Evolutionary conservation across 2,888 invertebrate species (phyloP).

Genomic region (Dilophus febrilis): DNA sequence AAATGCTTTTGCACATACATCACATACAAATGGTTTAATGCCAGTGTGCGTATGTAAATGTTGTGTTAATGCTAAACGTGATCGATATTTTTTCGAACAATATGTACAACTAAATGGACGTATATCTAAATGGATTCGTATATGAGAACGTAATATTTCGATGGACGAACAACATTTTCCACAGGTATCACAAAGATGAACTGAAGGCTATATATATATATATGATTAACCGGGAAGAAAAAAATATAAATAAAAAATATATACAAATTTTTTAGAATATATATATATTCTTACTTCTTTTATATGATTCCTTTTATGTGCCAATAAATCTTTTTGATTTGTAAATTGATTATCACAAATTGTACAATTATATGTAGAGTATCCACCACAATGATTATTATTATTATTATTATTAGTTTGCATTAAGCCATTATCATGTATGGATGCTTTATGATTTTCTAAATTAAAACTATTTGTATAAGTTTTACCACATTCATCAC

Average conservation of each 20-base stretch:
- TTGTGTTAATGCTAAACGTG: conserved; percentile 4
- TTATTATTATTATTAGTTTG: too few relatives aligned
- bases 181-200: conserved; percentile 5
- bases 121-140: conserved; percentile 5
- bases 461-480: conserved; percentile 7
- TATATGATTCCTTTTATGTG: conserved; percentile 2
- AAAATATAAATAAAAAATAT: background rate
- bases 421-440: too few relatives aligned
- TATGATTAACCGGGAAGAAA: background rate
- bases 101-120: conserved; percentile 4
- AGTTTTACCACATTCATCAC: conserved; percentile 7
- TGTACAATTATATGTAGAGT: conserved; percentile 7
- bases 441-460: conserved; percentile 6
- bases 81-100: conserved; percentile 4
- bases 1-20: conserved; percentile 3
- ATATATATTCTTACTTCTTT: background rate
- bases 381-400: conserved; percentile 6
- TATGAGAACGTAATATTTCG: conserved; percentile 4
- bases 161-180: conserved; percentile 5
- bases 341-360: conserved; percentile 6
- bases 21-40: conserved; percentile 5
- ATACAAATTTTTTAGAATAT: too few relatives aligned
- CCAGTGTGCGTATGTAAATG: conserved; percentile 8
- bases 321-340: conserved; percentile 7
- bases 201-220: background rate